phyloP scores from a whole-genome alignment of 2,888 invertebrate genomes.

The Epinotia brunnichana region DNA sequence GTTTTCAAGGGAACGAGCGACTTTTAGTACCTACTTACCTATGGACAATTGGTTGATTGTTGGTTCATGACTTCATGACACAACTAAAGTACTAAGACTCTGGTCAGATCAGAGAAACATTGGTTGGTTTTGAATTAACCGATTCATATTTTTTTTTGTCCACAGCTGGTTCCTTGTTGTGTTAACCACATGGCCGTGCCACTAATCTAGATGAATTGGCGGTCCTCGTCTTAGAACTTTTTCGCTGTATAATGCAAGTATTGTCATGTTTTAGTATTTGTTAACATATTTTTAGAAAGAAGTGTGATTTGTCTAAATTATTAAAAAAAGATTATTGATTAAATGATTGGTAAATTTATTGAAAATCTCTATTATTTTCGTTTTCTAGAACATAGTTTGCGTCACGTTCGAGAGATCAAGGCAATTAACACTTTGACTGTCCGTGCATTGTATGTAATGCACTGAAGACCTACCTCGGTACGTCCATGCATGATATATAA shows the following conservation, averaged over 20 bases:
- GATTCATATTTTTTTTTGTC: not conserved
- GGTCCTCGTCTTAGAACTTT: not conserved
- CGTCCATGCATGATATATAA: constrained; percentile 4
- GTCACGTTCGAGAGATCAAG: too few relatives aligned
- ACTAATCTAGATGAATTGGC: constrained; percentile 4
- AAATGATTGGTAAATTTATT: not conserved
- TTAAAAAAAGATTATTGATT: not conserved
- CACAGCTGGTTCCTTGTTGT: constrained; percentile 16
- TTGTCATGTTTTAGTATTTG: constrained; percentile 4
- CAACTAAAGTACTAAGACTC: too few relatives aligned
- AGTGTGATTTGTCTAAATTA: not conserved
- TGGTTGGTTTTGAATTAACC: not conserved
- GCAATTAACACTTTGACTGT: too few relatives aligned
- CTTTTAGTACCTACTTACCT: too few relatives aligned
- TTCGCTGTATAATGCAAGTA: constrained; percentile 7
- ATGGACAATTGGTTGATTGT: too few relatives aligned
- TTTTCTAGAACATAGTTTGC: not conserved
- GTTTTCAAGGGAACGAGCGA: too few relatives aligned
- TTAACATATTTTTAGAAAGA: not conserved
- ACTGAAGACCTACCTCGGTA: not conserved
- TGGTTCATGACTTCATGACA: too few relatives aligned
- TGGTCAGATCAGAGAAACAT: too few relatives aligned
- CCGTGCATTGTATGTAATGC: not conserved
- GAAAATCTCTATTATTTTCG: not conserved
- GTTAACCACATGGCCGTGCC: constrained; percentile 24